Evolutionary conservation across 2,113 vertebrate species (phyloP).

Genomic region (Neotragus moschatus): DNA sequence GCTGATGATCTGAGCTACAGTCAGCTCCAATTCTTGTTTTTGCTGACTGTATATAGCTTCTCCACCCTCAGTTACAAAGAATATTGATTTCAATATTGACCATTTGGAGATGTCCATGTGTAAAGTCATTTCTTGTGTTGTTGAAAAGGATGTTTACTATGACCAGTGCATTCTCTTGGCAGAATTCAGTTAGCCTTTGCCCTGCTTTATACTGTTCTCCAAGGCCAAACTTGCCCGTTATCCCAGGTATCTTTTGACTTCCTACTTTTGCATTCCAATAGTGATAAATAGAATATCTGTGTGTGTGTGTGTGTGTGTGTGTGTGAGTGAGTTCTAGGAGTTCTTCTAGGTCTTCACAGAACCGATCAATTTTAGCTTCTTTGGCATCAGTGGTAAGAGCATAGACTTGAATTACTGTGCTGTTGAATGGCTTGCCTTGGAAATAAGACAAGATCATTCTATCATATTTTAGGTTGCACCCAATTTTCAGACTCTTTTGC

Average conservation of each 20-base stretch:
- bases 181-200: neutral
- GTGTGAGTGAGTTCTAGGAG: neutral
- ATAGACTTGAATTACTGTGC: neutral
- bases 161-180: neutral
- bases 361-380: neutral
- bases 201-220: neutral
- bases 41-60: neutral
- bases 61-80: neutral
- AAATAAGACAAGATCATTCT: neutral
- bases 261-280: neutral
- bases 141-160: neutral
- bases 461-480: neutral
- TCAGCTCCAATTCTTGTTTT: neutral
- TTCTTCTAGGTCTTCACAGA: neutral
- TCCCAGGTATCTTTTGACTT: neutral
- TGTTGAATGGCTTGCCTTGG: neutral
- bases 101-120: neutral
- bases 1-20: neutral
- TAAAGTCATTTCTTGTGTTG: neutral
- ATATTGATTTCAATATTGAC: neutral
- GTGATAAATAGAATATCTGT: neutral
- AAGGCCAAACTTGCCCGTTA: neutral
- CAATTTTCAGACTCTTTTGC: neutral
- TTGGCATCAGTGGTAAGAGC: neutral
- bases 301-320: too few relatives aligned